These are phyloP conservation scores for Aythya baeri DNA, from an alignment of 2,113 vertebrate species.

Conservation along the genomic window DNA sequence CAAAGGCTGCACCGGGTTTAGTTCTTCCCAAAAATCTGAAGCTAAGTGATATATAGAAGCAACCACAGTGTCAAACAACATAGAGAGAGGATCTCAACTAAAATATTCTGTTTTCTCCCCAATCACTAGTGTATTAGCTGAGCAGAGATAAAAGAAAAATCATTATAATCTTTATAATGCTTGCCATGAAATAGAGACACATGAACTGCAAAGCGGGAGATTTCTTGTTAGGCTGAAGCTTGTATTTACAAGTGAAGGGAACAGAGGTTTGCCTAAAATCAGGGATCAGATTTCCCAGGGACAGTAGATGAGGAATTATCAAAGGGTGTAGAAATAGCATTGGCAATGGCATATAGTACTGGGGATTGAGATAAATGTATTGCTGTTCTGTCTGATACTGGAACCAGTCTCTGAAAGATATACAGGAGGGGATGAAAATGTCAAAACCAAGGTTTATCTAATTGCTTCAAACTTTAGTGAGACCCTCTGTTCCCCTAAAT, in stretches of 20 bases:
- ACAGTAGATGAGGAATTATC: conserved; percentile 11
- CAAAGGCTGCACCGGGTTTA: conserved; percentile 20
- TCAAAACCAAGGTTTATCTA: not conserved
- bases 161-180: conserved; percentile 43
- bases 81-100: conserved; percentile 32
- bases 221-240: not conserved
- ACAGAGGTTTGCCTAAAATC: conserved; percentile 34
- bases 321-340: conserved; percentile 30
- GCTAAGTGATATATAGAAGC: conserved; percentile 46
- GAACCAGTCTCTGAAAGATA: conserved; percentile 11
- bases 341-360: not conserved
- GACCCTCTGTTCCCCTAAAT: not conserved
- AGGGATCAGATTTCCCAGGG: conserved; percentile 18
- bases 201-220: not conserved
- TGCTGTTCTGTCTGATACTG: conserved; percentile 4
- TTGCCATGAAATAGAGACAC: conserved; percentile 28
- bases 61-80: conserved; percentile 31
- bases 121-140: conserved; percentile 1
- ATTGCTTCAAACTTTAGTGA: conserved; percentile 14
- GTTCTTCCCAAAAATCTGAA: conserved; percentile 46
- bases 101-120: conserved; percentile 38
- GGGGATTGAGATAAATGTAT: conserved; percentile 44
- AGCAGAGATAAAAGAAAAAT: conserved; percentile 41
- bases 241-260: conserved; percentile 32
- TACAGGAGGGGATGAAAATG: conserved; percentile 7